Evolutionary conservation across 2,797 vertebrate genomes (phyloP).

Genomic region (Streptopelia turtur): DNA sequence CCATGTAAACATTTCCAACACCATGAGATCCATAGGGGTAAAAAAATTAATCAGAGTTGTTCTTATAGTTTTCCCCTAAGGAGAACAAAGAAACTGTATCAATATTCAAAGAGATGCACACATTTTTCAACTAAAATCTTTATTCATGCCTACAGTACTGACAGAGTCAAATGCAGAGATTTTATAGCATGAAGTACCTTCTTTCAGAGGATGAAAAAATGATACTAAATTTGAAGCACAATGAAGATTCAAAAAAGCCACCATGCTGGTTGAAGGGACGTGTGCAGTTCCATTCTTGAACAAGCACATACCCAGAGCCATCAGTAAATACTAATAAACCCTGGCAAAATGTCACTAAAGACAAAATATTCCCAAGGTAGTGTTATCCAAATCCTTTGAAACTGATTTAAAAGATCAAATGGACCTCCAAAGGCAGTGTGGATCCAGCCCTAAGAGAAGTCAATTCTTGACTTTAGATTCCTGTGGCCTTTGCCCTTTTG

Average conservation of each 20-base stretch:
- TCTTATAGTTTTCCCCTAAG: neutral
- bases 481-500: conserved; percentile 30
- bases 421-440: neutral
- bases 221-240: neutral
- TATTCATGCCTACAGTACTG: neutral
- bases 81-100: neutral
- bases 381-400: neutral
- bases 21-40: neutral
- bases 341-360: neutral
- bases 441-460: neutral
- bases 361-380: neutral
- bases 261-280: neutral
- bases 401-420: neutral
- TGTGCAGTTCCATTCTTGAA: neutral
- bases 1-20: neutral
- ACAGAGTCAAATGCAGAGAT: neutral
- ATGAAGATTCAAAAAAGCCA: neutral
- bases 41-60: neutral
- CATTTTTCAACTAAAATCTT: neutral
- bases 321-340: neutral
- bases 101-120: neutral
- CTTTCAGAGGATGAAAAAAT: neutral
- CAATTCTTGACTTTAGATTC: neutral
- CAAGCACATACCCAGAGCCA: neutral
- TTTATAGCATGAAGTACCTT: neutral